These are phyloP conservation scores for Xylota sylvarum DNA, from an alignment of 2,888 invertebrate genomes.

Conservation along the genomic window DNA sequence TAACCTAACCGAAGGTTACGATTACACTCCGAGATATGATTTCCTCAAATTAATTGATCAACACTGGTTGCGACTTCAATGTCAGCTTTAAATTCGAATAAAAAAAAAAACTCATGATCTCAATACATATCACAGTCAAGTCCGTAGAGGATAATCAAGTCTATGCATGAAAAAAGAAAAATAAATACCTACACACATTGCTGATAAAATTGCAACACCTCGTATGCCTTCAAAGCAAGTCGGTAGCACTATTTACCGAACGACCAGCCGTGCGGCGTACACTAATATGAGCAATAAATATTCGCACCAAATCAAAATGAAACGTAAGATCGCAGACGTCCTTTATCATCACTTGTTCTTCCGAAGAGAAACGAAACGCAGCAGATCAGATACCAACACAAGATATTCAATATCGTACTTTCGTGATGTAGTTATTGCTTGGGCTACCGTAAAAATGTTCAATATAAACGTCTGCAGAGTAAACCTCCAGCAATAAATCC, in stretches of 20 bases:
- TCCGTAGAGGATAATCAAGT: neutral
- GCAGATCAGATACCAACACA: constrained; percentile 59
- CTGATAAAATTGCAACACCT: constrained; percentile 62
- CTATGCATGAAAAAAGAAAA: too few relatives aligned
- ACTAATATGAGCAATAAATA: constrained; percentile 84
- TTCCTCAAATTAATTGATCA: constrained; percentile 41
- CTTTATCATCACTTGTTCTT: constrained; percentile 69
- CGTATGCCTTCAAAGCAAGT: neutral
- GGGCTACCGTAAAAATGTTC: constrained; percentile 71
- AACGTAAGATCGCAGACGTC: constrained; percentile 79
- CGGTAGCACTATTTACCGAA: constrained; percentile 78
- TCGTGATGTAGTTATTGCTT: constrained; percentile 70
- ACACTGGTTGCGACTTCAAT: constrained; percentile 6
- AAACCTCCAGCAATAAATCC: constrained; percentile 61
- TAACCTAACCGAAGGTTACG: constrained; percentile 20
- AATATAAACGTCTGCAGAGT: constrained; percentile 67
- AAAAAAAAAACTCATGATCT: constrained; percentile 10
- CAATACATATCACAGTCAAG: neutral
- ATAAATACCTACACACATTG: constrained; percentile 11
- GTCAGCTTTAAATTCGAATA: constrained; percentile 12
- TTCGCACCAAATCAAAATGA: constrained; percentile 83
- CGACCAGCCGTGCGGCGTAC: constrained; percentile 81
- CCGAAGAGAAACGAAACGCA: constrained; percentile 32
- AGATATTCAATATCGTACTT: constrained; percentile 70
- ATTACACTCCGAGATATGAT: constrained; percentile 45